Evolutionary conservation across 92 coral and sea anemone genomes (phyloP).

Genomic region (Palythoa caribaeorum): DNA sequence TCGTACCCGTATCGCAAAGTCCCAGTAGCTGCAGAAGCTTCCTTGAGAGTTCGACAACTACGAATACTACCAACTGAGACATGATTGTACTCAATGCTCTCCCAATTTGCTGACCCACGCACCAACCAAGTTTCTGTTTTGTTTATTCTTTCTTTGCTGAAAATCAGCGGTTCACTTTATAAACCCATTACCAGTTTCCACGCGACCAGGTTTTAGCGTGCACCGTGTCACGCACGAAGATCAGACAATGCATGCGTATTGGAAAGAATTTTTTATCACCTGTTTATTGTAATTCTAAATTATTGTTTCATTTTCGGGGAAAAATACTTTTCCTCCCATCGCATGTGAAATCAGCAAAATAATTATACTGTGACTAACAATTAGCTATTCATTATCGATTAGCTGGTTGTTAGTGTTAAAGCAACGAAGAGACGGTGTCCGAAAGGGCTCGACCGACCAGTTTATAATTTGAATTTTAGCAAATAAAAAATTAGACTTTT

Average conservation of each 20-base stretch:
- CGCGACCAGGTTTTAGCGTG: slow-evolving; percentile 8
- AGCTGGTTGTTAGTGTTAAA: no score
- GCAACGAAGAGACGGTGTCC: no score
- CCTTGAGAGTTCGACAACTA: slow-evolving; percentile 81
- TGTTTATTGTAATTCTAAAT: neutral
- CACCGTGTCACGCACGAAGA: neutral
- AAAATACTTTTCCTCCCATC: no score
- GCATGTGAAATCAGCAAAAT: no score
- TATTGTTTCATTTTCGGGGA: neutral
- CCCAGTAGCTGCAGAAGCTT: slow-evolving; percentile 64
- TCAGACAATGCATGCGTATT: neutral
- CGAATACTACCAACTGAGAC: slow-evolving; percentile 88
- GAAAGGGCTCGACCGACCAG: no score
- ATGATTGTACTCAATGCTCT: slow-evolving; percentile 15
- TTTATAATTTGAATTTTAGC: no score
- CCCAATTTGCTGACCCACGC: neutral
- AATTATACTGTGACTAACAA: no score
- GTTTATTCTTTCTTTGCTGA: neutral
- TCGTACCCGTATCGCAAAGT: slow-evolving; percentile 28
- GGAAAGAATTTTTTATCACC: neutral
- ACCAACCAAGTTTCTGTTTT: neutral
- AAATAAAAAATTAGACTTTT: no score
- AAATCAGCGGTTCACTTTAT: slow-evolving; percentile 26
- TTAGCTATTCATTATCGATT: no score
- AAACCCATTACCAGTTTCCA: slow-evolving; percentile 21